These are phyloP conservation scores for Exocentrus adspersus DNA, from an alignment of 2,888 invertebrate species.

Conservation along the genomic window DNA sequence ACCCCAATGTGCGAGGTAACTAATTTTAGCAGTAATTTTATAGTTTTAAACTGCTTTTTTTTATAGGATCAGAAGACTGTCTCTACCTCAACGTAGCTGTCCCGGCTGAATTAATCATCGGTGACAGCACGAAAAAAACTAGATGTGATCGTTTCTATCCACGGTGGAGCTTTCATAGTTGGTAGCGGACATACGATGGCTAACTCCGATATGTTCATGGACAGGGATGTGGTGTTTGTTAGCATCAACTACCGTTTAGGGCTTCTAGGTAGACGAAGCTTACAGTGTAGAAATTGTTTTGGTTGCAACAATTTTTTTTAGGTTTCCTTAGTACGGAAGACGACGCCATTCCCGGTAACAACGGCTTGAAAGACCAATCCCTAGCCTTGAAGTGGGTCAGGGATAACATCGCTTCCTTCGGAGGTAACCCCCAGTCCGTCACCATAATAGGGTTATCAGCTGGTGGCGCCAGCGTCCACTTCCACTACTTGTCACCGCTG, in stretches of 20 bases:
- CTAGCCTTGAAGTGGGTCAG: conserved; percentile 58
- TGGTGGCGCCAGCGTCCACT: conserved; percentile 58
- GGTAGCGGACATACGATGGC: conserved; percentile 62
- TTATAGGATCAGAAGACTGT: conserved; percentile 72
- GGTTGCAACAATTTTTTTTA: conserved; percentile 28
- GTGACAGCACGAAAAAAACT: conserved; percentile 56
- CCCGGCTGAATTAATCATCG: conserved; percentile 62
- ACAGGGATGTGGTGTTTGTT: conserved; percentile 56
- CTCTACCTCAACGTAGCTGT: conserved; percentile 70
- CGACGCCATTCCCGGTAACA: conserved; percentile 56
- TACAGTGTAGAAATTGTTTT: background rate
- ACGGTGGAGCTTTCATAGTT: conserved; percentile 64
- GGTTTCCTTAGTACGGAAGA: conserved; percentile 60
- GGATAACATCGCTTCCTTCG: conserved; percentile 57
- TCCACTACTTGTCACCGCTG: conserved; percentile 56
- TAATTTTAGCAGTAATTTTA: too few relatives aligned
- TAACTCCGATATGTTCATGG: conserved; percentile 60
- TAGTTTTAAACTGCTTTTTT: too few relatives aligned
- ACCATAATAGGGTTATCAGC: conserved; percentile 59
- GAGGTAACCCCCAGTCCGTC: conserved; percentile 57
- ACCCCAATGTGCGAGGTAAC: too few relatives aligned
- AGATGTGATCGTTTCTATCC: conserved; percentile 63
- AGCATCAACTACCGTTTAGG: conserved; percentile 57
- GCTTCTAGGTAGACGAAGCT: conserved; percentile 47
- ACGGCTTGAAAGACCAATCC: conserved; percentile 59